Base-by-base conservation (phyloP, 2,113 vertebrate genomes). In the Labrus mixtus region DNA sequence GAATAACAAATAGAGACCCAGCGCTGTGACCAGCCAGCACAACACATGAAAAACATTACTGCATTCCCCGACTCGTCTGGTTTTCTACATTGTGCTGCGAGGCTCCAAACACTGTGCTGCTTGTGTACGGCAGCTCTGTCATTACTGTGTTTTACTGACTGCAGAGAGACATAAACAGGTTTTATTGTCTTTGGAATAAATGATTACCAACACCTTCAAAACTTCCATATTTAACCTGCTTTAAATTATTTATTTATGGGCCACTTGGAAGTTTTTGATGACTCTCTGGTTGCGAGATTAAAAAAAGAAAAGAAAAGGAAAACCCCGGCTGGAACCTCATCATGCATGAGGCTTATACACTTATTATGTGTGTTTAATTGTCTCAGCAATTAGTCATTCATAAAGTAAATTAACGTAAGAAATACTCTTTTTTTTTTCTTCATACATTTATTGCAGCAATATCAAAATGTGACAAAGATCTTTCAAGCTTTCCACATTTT, bases 11-110 rank as follows among this genome's bases (percentile, higher is more conserved):
- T 91, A 84, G 88, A 90, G 80, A 87, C 68, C 90, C 67, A 55
- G 86, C 68, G 79, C 89, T 88, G 85, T 67, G 87, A 90, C 87
- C 86, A 85, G 87, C 83, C 88, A 90, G 86, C 86, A 87, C 90
- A 92, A 92, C 91, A 92, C 91, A 91, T 91, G 90, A 92, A 90
- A 93, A 91, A 93, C 92, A 94, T 92, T 92, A 93, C 83, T 78
- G 91, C 88, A 83, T 88, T 86, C 90, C 84, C 88, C 67, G 63
- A 89, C 72, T 81, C 64, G 84, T 90, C 87, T 90, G 84, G 77
- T 74, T 87, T 79, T 74, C 86, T 58, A 68, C 81, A 72, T 78
- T 79, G 78, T 85, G 69, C 75, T 75, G 62, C 23, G 73, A 60
- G 61, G 69, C 78, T 83, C 22, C 68, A 68, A 88, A 70, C 73